Base-by-base conservation (phyloP, 2,888 invertebrate species). In the Lasiommata megera region DNA sequence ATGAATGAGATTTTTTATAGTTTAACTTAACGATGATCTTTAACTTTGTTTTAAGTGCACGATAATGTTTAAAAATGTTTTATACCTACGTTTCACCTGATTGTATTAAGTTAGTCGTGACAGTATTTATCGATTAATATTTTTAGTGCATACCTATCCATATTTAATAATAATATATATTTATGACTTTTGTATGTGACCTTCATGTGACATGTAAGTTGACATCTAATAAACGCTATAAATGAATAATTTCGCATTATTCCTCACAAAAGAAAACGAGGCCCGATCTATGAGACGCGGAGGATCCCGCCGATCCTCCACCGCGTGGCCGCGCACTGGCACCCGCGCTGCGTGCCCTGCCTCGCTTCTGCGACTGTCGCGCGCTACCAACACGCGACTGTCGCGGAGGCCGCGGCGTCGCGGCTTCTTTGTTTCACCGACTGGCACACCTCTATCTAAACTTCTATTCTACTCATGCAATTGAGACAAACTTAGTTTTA, bases 61-160 rank as follows among this genome's bases (percentile, higher is more conserved):
- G 89, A 86, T 67, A 87, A 87, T 88, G 88, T 89, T n/a, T 88
- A 79, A 80, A 87, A 81, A 80, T 88, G 87, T 88, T 86, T 88
- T 88, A 84, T 88, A 88, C 34, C 34, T 34, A 34, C 87, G 88
- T 88, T 85, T 84, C 83, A 85, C 79, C 84, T 86, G 84, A 85
- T 83, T 87, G 82, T 89, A 88, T 75, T 85, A 84, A 84, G 80
- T 84, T 87, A 86, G 85, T 80, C 81, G 84, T 88, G 87, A 80
- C 85, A 85, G 82, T 84, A 83, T 83, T 83, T 83, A 84, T 82
- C 71, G 79, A 79, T 82, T 77, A 83, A 84, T 85, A 80, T 73
- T 77, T 23, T 75, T 77, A 84, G 79, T 81, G 79, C 79, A 77
- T 82, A 82, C 80, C 77, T 84, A 83, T 81, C 79, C 83, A 80